A percentile compares a stretch with the other conserved stretches of the same genome.
Evolutionary conservation across 2,113 vertebrate species (phyloP).

Genomic region (Chaetops frenatus): DNA sequence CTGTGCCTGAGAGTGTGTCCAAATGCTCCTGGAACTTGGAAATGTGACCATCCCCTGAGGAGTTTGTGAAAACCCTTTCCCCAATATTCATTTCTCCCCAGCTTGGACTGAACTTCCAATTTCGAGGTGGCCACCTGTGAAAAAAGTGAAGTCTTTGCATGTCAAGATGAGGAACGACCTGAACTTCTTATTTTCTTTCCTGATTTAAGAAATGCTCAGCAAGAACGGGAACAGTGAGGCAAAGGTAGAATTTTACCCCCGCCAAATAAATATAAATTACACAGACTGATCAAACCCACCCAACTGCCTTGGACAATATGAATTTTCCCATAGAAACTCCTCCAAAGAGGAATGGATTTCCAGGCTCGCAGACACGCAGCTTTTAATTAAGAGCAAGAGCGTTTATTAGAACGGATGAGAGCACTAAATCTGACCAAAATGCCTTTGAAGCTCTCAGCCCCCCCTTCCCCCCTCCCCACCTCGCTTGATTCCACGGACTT

Average conservation of each 20-base stretch:
- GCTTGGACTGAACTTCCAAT: neutral
- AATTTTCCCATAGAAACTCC: neutral
- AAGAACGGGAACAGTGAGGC: rapidly evolving
- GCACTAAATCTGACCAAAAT: neutral
- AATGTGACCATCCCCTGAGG: neutral
- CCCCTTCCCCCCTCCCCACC: neutral
- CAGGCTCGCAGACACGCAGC: neutral
- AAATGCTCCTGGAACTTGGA: neutral
- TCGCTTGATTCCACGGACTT: neutral
- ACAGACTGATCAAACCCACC: neutral
- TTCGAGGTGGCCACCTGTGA: neutral
- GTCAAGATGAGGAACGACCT: neutral
- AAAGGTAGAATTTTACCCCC: neutral
- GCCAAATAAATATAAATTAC: neutral
- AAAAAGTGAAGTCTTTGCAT: neutral
- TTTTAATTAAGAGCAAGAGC: neutral
- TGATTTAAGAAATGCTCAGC: neutral
- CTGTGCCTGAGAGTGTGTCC: neutral
- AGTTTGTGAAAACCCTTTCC: neutral
- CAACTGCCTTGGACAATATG: neutral
- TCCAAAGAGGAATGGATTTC: neutral
- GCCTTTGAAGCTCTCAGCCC: neutral
- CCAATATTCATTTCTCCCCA: rapidly evolving
- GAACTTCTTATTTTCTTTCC: neutral
- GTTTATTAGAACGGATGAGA: neutral